phyloP scores from a whole-genome alignment of 2,888 invertebrate species.

The Amblyteles armatorius region DNA sequence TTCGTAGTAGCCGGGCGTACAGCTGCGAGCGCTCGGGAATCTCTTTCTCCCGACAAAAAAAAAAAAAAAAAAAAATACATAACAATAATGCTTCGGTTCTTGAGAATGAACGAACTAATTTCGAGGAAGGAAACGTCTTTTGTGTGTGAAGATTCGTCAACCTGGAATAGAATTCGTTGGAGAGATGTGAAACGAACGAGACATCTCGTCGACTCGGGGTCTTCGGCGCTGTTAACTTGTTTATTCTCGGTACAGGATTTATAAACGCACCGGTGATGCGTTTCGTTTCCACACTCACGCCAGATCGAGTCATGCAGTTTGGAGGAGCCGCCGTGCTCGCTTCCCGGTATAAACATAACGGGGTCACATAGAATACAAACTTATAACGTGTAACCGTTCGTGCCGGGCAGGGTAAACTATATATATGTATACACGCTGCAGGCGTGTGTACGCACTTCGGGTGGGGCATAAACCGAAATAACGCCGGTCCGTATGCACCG shows the following conservation, averaged over 20 bases:
- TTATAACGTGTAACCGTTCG: neutral
- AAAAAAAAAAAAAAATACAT: constrained; percentile 2
- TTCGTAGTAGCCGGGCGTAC: constrained; percentile 11
- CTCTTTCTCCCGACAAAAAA: neutral
- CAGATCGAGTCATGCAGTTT: constrained; percentile 20
- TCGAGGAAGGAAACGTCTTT: neutral
- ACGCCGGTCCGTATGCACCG: constrained; percentile 54
- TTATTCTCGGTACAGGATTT: neutral
- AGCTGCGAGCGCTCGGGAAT: constrained; percentile 11
- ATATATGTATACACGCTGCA: constrained; percentile 9
- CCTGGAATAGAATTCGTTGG: neutral
- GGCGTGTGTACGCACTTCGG: constrained; percentile 45
- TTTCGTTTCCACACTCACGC: neutral
- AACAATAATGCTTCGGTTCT: constrained; percentile 11
- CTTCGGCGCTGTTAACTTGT: neutral
- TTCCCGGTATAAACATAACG: constrained; percentile 40
- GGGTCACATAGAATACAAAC: constrained; percentile 39
- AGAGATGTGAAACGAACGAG: neutral
- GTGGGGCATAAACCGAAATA: constrained; percentile 65
- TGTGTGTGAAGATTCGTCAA: neutral
- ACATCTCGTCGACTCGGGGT: neutral
- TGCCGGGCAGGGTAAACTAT: neutral
- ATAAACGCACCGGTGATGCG: constrained; percentile 14
- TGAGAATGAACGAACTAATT: neutral
- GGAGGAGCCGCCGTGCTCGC: neutral